phyloP scores from a whole-genome alignment of 2,888 invertebrate genomes.

The Erebia epiphron region DNA sequence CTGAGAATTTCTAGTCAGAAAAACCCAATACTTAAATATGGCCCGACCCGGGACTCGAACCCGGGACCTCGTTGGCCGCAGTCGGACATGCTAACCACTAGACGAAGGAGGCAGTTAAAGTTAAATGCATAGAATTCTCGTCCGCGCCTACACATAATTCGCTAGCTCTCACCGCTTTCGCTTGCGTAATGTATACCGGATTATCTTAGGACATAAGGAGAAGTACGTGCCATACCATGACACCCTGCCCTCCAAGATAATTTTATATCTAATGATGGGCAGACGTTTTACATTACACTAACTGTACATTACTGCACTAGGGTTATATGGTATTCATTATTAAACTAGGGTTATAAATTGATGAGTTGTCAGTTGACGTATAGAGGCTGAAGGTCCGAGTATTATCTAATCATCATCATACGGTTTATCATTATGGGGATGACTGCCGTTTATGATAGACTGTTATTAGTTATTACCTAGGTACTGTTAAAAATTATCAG shows the following conservation, averaged over 20 bases:
- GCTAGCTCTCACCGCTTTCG: conserved; percentile 1
- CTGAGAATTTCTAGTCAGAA: too few relatives aligned
- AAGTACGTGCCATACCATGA: conserved; percentile 27
- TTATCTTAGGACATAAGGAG: conserved; percentile 18
- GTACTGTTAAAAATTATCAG: too few relatives aligned
- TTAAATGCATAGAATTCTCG: too few relatives aligned
- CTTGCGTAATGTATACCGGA: neutral
- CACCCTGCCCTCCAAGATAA: conserved; percentile 36
- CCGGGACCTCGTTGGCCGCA: too few relatives aligned
- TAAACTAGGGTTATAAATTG: conserved; percentile 28
- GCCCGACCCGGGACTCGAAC: too few relatives aligned
- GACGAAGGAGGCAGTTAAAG: too few relatives aligned
- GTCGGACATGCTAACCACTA: too few relatives aligned
- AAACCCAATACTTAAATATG: too few relatives aligned
- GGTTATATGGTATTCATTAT: conserved; percentile 12
- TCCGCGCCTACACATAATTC: too few relatives aligned
- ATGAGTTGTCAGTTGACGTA: conserved; percentile 16
- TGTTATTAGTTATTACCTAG: neutral
- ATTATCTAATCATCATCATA: conserved; percentile 1
- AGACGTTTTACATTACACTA: conserved; percentile 35
- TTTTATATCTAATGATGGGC: conserved; percentile 37
- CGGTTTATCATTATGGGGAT: neutral
- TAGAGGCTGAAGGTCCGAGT: neutral
- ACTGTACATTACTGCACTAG: conserved; percentile 31
- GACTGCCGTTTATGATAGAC: neutral